phyloP scores from a whole-genome alignment of 1,140 invertebrate genomes.

The Phocides pigmalion region DNA sequence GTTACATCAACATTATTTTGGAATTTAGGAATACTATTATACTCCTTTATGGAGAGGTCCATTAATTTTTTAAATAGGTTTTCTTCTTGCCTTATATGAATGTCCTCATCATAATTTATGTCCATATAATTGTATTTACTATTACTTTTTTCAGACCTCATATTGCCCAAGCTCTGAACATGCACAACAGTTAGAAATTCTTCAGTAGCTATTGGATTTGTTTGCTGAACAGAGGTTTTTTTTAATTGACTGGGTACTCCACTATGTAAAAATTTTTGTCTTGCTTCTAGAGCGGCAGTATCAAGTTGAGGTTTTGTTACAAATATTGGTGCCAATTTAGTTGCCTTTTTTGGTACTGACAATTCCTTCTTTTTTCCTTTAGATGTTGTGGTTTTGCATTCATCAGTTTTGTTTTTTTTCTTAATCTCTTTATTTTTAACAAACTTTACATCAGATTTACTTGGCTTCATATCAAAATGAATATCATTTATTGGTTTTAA shows the following conservation, averaged over 20 bases:
- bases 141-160: not conserved
- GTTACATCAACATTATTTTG: slow-evolving; percentile 37
- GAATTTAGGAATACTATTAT: slow-evolving; percentile 8
- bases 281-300: slow-evolving; percentile 82
- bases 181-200: slow-evolving; percentile 84
- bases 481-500: slow-evolving; percentile 13
- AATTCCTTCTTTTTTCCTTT: slow-evolving; percentile 23
- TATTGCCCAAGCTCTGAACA: slow-evolving; percentile 69
- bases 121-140: not conserved
- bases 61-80: slow-evolving; percentile 42
- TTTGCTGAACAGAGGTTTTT: slow-evolving; percentile 77
- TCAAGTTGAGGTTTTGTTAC: slow-evolving; percentile 82
- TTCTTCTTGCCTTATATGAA: slow-evolving; percentile 22
- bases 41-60: slow-evolving; percentile 10
- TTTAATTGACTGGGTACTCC: slow-evolving; percentile 85
- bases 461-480: not conserved
- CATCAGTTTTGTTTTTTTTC: slow-evolving; percentile 15
- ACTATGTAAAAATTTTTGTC: slow-evolving; percentile 85
- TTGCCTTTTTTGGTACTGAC: slow-evolving; percentile 38
- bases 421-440: slow-evolving; percentile 24
- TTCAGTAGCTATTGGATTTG: slow-evolving; percentile 58
- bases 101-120: slow-evolving; percentile 22
- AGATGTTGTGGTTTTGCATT: slow-evolving; percentile 14
- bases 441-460: slow-evolving; percentile 9
- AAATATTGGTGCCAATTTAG: slow-evolving; percentile 86